These are phyloP conservation scores for Thamnaconus septentrionalis DNA, from an alignment of 2,113 vertebrate genomes.

Conservation along the genomic window DNA sequence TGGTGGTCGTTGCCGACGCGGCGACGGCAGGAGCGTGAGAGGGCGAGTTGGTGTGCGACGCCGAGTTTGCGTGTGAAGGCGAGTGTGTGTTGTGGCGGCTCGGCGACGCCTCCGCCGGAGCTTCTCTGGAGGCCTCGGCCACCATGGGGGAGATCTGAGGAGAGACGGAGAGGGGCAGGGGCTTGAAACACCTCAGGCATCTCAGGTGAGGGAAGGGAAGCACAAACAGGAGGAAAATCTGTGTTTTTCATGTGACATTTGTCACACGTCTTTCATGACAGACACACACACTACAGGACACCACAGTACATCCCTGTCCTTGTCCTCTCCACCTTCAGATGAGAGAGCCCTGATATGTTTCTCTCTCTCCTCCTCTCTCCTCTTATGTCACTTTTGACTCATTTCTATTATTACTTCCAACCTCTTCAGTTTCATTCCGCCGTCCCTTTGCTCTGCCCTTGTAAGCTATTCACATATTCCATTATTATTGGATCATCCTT, in stretches of 20 bases:
- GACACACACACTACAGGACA: conserved; percentile 7
- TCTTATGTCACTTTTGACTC: conserved; percentile 1
- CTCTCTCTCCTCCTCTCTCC: conserved; percentile 5
- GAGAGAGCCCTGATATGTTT: neutral
- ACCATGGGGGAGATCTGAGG: conserved; percentile 91
- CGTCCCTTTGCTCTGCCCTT: conserved; percentile 6
- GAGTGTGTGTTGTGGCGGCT: conserved; percentile 91
- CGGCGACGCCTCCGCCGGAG: conserved; percentile 83
- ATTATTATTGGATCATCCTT: conserved; percentile 38
- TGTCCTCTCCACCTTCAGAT: conserved; percentile 20
- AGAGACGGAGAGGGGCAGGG: conserved; percentile 16
- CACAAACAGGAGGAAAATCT: neutral
- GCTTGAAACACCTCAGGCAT: neutral
- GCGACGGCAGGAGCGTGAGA: conserved; percentile 78
- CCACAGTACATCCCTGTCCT: conserved; percentile 1
- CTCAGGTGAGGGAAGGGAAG: too few species aligned
- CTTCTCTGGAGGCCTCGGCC: conserved; percentile 85
- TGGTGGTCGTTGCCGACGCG: conserved; percentile 78
- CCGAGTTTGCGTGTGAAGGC: conserved; percentile 74
- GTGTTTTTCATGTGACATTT: neutral
- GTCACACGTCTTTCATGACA: neutral
- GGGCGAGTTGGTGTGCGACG: conserved; percentile 72
- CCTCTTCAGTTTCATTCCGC: conserved; percentile 1
- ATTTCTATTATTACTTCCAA: conserved; percentile 12
- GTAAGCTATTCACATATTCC: conserved; percentile 18